Evolutionary conservation across 92 coral and sea anemone genomes (phyloP), one percentile per base, ranked within the genome.

Genomic region (Desmophyllum pertusum): DNA sequence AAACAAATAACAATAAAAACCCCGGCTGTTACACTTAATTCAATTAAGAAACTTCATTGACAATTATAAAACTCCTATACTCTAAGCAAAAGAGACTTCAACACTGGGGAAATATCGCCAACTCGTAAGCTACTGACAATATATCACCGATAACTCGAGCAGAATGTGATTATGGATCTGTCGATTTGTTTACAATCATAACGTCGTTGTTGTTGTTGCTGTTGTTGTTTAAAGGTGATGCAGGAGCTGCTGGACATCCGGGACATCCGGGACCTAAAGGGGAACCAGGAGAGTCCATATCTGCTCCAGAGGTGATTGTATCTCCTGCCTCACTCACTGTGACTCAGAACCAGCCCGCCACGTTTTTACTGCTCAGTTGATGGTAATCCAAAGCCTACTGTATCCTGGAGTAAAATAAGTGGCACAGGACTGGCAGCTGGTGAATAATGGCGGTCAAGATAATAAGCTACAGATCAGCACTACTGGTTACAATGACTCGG

Each of bases 221-320:
- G 27, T 29, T 30, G 8, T 13, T 63, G 7, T 10, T 10, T 61
- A 0, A 63, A 63, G 69, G 75, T 10, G 31, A 70, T 25, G 2
- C 39, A 59, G 87, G 87, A 21, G 39, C 45, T 53, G 81, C 73
- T 62, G 86, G 86, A 37, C 67, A 31, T 45, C 87, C 73, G 42
- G 86, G 86, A 37, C 67, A 31, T 45, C 64, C 37, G 11, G 87
- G 71, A 66, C 71, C 71, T 36, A 66, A 66, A 66, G 71, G 71
- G 33, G 43, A 66, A 35, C n/a, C 70, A 3, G 71, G 71, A 10
- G n/a, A 36, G 71, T 66, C 71, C 41, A 66, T 66, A 36, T 31
- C 43, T 66, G 71, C 42, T 66, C 71, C 71, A 66, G 41, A 66
- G 0, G 41, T 66, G n/a, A 31, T 33, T 66, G 71, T 66, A 31